Conservation (phyloP, 2,113 vertebrate species). For the Phylloscopus trochiloides region DNA sequence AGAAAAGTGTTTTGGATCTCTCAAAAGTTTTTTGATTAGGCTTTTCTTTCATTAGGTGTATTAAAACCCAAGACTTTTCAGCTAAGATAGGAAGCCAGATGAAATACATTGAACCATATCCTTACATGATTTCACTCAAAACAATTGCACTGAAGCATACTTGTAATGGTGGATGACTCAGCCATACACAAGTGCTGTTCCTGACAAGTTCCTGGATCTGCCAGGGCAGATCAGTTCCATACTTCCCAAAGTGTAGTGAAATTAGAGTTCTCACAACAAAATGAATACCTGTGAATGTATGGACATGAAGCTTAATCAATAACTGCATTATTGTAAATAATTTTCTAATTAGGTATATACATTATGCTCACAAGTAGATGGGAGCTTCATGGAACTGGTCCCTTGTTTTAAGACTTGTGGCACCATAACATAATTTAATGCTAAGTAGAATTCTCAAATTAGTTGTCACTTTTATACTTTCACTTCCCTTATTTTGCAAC, state of each 20-base stretch:
- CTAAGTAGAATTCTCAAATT: not conserved
- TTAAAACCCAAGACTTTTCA: not conserved
- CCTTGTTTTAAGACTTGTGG: not conserved
- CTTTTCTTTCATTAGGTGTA: not conserved
- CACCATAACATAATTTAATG: not conserved
- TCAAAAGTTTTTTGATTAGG: slow-evolving; percentile 2
- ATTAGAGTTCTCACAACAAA: slow-evolving; percentile 32
- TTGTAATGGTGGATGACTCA: not conserved
- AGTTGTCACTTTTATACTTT: not conserved
- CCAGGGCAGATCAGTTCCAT: not conserved
- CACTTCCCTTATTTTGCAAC: not conserved
- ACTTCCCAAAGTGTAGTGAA: not conserved
- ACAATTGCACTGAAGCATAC: not conserved
- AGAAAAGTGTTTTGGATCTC: not conserved
- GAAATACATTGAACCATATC: not conserved
- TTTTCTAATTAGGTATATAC: slow-evolving; percentile 13
- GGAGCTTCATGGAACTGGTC: not conserved
- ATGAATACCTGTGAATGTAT: not conserved
- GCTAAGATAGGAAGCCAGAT: not conserved
- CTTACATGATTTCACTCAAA: not conserved
- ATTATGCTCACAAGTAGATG: slow-evolving; percentile 18
- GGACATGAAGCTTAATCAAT: slow-evolving; percentile 37
- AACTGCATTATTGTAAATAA: slow-evolving; percentile 38
- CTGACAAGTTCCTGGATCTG: not conserved
- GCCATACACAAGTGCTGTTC: not conserved